Conservation (phyloP, 1,140 invertebrate species). For the Trypoxylus dichotomus region DNA sequence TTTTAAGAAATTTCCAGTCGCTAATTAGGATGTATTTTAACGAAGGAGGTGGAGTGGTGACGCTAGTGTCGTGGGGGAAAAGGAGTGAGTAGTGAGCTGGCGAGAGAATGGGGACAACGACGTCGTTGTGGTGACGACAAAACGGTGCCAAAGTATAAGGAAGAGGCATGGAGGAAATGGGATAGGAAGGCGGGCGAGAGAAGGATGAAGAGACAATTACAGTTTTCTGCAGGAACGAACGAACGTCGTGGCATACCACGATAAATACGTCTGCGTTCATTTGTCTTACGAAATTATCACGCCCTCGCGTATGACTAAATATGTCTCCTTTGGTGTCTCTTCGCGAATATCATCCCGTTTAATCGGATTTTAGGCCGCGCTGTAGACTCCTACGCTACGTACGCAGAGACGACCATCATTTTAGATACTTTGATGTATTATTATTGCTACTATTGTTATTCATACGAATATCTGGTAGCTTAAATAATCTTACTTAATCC, state of each 20-base stretch:
- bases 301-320: constrained; percentile 22
- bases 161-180: neutral
- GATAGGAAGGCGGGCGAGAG: neutral
- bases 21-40: constrained; percentile 26
- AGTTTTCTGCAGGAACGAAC: neutral
- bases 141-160: neutral
- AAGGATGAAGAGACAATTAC: constrained; percentile 8
- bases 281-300: constrained; percentile 29
- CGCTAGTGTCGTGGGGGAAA: neutral
- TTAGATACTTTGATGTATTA: constrained; percentile 1
- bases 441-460: constrained; percentile 20
- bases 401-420: neutral
- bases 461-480: neutral
- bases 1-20: constrained; percentile 29
- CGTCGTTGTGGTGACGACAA: neutral
- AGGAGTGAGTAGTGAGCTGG: neutral
- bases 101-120: neutral
- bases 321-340: constrained; percentile 9
- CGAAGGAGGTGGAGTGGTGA: neutral
- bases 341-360: neutral
- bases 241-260: constrained; percentile 6
- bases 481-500: constrained; percentile 5
- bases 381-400: neutral
- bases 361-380: constrained; percentile 23
- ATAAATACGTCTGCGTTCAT: constrained; percentile 29